Evolutionary conservation across 2,888 invertebrate genomes (phyloP), one percentile per base, ranked within the genome.

Genomic region (Trichopria drosophilae): DNA sequence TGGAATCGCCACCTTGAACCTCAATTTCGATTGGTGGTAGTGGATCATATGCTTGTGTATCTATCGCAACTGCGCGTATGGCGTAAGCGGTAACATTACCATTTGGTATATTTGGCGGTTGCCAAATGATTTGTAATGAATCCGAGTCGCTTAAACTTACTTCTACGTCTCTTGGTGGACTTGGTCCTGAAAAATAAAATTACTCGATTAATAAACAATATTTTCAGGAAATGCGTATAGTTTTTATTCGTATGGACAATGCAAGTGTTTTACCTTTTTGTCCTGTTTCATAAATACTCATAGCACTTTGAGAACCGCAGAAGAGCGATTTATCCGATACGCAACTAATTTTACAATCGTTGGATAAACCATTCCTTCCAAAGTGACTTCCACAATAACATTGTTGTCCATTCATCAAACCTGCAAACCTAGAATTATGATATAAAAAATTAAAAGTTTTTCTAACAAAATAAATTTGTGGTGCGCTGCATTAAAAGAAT

Each of bases 261-360:
- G 15, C 16, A 16, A 24, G 34, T 20, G 13, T 10, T 24, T 28
- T 59, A 77, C 77, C 75, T 68, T 68, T 72, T 53, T 79, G 73
- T 13, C 83, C 84, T 0, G 87, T 87, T 31, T 83, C 81, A 64
- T 87, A 88, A 22, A 88, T 82, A 60, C 84, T 85, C 46, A 84
- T 84, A 0, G 84, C 81, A 20, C 80, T 79, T 1, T 79, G 75
- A 0, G 87, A 87, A 1, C 89, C 90, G 67, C 90, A 90, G 52
- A 79, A 79, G 62, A 83, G 81, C 1, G 78, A 77, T 23, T 79
- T 78, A 66, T 85, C 84, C 48, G 81, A 81, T 6, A 79, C 77
- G 60, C 90, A 90, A 0, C 79, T 78, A 9, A 76, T 79, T 55
- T 77, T 77, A 62, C 85, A 87, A 16, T 62, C 64, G 26, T 57